Evolutionary conservation across 1,140 invertebrate genomes (phyloP).

Genomic region (Frieseomelitta varia): DNA sequence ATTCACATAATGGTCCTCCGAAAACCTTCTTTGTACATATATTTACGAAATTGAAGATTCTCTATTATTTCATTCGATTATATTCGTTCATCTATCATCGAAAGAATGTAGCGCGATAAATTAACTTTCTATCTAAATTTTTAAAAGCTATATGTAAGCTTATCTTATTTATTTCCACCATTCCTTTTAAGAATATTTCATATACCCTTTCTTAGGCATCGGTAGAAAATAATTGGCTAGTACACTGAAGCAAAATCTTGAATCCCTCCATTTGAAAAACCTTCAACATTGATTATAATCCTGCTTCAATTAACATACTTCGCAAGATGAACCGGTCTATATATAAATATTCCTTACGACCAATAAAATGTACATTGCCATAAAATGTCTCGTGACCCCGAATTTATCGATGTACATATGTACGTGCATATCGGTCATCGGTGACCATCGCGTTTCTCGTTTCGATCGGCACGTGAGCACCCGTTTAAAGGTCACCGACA

Average conservation of each 20-base stretch:
- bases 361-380: background rate
- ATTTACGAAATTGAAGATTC: too few relatives aligned
- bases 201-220: too few relatives aligned
- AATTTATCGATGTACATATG: background rate
- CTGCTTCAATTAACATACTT: background rate
- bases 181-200: too few relatives aligned
- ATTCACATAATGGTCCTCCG: too few relatives aligned
- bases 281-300: background rate
- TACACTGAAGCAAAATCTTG: background rate
- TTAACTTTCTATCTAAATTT: too few relatives aligned
- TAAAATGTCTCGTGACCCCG: background rate
- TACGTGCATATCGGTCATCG: background rate
- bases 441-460: slow-evolving; percentile 9
- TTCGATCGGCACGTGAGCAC: slow-evolving; percentile 19
- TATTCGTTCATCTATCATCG: too few relatives aligned
- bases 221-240: too few relatives aligned
- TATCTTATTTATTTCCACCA: too few relatives aligned
- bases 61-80: too few relatives aligned
- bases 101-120: too few relatives aligned
- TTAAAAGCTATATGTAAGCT: too few relatives aligned
- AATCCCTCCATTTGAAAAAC: background rate
- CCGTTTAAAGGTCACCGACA: slow-evolving; percentile 46
- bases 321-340: background rate
- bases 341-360: background rate
- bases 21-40: too few relatives aligned